phyloP scores from a whole-genome alignment of 2,888 invertebrate genomes.

The Meta bourneti region DNA sequence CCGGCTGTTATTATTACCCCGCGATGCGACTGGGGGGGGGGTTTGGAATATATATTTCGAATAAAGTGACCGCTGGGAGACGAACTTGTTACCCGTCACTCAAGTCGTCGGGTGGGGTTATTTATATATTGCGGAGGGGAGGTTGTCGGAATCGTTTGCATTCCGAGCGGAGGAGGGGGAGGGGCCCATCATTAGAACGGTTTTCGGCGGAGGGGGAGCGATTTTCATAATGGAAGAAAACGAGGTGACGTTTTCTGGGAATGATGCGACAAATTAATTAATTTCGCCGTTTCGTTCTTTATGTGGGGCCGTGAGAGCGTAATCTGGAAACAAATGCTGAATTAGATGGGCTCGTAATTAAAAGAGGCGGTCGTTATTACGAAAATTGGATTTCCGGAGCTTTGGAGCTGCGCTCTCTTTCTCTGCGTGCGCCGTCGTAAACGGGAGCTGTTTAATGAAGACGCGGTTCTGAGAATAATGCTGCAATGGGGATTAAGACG shows the following conservation, averaged over 20 bases:
- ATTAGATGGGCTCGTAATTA: constrained; percentile 25
- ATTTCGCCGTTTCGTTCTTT: too few relatives aligned
- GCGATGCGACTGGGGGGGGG: constrained; percentile 27
- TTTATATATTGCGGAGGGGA: constrained; percentile 9
- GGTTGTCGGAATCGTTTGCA: constrained; percentile 21
- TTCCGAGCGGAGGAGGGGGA: not conserved
- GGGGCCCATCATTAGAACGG: not conserved
- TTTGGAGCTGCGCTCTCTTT: constrained; percentile 4
- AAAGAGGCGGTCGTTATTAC: constrained; percentile 11
- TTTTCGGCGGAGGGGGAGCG: constrained; percentile 8
- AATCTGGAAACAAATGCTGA: constrained; percentile 8
- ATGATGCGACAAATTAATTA: too few relatives aligned
- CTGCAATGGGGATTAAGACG: too few relatives aligned
- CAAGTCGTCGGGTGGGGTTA: constrained; percentile 5
- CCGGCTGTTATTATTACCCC: constrained; percentile 62
- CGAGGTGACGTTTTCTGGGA: too few relatives aligned
- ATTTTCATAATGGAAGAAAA: not conserved
- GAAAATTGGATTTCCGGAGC: constrained; percentile 31
- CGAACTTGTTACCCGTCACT: constrained; percentile 70
- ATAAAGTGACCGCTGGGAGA: constrained; percentile 71
- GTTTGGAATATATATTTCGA: constrained; percentile 59
- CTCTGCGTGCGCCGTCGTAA: too few relatives aligned
- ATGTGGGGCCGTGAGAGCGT: not conserved
- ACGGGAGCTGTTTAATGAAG: too few relatives aligned
- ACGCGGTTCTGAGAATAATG: too few relatives aligned